Base-by-base conservation (phyloP, 2,113 vertebrate species). In the Centropus unirufus region DNA sequence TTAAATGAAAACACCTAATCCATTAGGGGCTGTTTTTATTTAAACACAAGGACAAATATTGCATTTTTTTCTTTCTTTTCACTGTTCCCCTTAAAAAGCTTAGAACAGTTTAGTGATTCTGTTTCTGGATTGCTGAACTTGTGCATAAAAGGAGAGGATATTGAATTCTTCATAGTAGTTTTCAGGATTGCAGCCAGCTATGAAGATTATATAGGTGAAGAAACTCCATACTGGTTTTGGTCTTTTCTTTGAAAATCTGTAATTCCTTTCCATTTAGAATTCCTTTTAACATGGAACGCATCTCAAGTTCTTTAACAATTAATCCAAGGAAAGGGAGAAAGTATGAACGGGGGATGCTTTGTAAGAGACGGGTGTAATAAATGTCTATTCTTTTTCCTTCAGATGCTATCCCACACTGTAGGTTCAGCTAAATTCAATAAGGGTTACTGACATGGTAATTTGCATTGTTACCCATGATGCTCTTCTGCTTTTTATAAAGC, bases 351-450 rank as follows among this genome's bases (percentile, higher is more conserved):
- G 40, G 4, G 4, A 26, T 0, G 2, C 39, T 74, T 84, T 61
- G 5, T 64, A 78, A 72, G 14, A 84, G 8, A 39, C 23, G 18
- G 30, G 47, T 49, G 10, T 49, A 49, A 49, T 49, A 49, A 49
- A 49, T 49, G 47, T 23, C 22, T 20, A 49, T 49, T 64, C 47
- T 64, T 85, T 83, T 32, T 19, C 16, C 34, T 52, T 78, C 57
- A 84, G 23, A 19, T n/a, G 39, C 55, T 73, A 26, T 55, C 17
- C 47, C 11, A 54, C 34, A 68, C 2, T 6, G 14, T 83, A 85
- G 83, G 0, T 82, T 79, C 26, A 61, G 27, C 9, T 73, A 85
- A 87, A 89, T 93, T 90, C 87, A 93, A 91, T 95, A 82, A 91
- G 24, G 46, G n/a, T 42, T 90, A 79, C 58, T 5, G 11, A 68